phyloP scores from a whole-genome alignment of 2,888 invertebrate species.

The Calameuta filiformis region DNA sequence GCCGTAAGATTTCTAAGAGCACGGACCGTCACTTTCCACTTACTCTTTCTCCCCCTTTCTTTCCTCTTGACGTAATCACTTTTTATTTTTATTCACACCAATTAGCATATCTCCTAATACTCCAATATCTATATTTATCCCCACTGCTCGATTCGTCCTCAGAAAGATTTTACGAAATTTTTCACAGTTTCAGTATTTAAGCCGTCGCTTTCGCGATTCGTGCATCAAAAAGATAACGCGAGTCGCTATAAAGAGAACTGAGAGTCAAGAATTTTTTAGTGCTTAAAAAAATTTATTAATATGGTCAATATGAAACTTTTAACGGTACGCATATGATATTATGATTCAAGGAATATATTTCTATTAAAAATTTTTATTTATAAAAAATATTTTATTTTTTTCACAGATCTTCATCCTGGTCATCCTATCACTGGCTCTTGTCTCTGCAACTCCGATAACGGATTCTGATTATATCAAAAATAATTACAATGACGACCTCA shows the following conservation, averaged over 20 bases:
- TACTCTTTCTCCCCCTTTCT: not conserved
- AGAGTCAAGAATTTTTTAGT: not conserved
- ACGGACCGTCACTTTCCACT: not conserved
- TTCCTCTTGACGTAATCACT: not conserved
- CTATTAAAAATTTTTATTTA: not conserved
- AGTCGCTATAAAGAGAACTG: not conserved
- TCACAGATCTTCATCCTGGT: conserved; percentile 14
- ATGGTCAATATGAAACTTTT: conserved; percentile 14
- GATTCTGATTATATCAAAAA: conserved; percentile 3
- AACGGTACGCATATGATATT: conserved; percentile 8
- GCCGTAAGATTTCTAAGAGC: not conserved
- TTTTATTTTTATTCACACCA: not conserved
- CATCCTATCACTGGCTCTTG: conserved; percentile 9
- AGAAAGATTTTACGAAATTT: not conserved
- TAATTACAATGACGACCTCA: not conserved
- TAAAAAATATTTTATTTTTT: not conserved
- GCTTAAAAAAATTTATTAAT: not conserved
- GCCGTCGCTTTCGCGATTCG: not conserved
- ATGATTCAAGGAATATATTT: not conserved
- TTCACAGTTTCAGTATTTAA: not conserved
- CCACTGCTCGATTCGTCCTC: not conserved
- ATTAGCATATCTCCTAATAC: not conserved
- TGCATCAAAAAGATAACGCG: not conserved
- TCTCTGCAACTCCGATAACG: conserved; percentile 9
- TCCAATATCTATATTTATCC: not conserved